Percentiles rank a stretch among this genome's conserved stretches.
Conservation (phyloP, 2,888 invertebrate species). For the Formica aserva region DNA sequence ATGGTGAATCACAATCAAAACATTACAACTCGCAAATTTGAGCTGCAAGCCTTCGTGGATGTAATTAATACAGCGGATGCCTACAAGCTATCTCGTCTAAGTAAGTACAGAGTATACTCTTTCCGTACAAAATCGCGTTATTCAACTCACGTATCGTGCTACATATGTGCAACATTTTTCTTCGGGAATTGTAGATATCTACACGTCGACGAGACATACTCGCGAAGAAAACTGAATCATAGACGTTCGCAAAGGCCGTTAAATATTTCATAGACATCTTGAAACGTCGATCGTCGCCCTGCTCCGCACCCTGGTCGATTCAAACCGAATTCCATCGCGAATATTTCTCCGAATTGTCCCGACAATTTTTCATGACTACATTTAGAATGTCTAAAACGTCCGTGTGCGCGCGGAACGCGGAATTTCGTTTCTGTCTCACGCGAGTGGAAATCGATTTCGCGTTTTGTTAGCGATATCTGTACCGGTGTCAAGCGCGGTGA, state of each 20-base stretch:
- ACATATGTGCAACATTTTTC: conserved; percentile 37
- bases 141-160: conserved; percentile 19
- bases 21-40: conserved; percentile 92
- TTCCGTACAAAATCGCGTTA: not conserved
- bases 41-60: conserved; percentile 95
- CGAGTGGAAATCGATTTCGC: conserved; percentile 63
- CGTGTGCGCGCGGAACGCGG: conserved; percentile 9
- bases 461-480: conserved; percentile 69
- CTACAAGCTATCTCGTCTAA: conserved; percentile 95
- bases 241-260: conserved; percentile 41
- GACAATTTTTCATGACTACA: conserved; percentile 54
- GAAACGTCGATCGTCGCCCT: conserved; percentile 47
- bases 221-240: conserved; percentile 36
- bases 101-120: conserved; percentile 88
- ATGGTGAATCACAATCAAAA: conserved; percentile 95
- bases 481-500: conserved; percentile 61
- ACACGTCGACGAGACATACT: conserved; percentile 34
- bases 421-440: conserved; percentile 51
- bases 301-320: not conserved
- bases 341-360: conserved; percentile 48
- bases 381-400: conserved; percentile 42
- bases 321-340: conserved; percentile 53
- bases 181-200: conserved; percentile 29
- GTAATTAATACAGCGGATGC: conserved; percentile 97
- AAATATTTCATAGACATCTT: conserved; percentile 54